Conservation (phyloP, 2,113 vertebrate genomes). For the Trogon surrucura region DNA sequence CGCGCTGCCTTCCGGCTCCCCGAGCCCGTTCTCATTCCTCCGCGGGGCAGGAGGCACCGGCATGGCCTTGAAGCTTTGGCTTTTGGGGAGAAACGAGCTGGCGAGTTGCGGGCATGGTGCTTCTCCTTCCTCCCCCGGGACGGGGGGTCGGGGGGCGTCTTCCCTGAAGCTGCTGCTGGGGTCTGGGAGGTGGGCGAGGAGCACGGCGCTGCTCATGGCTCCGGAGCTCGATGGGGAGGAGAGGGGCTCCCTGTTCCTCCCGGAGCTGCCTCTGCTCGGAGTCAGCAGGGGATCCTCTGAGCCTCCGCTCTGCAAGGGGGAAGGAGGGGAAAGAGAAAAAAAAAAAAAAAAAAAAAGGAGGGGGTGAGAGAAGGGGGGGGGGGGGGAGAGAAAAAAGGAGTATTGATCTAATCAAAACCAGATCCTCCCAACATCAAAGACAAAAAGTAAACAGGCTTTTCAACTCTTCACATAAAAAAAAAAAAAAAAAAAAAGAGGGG, state of each 20-base stretch:
- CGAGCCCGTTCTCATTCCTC: constrained; percentile 93
- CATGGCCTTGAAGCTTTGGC: constrained; percentile 78
- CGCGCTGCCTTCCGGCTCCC: constrained; percentile 95
- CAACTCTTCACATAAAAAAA: too few relatives aligned
- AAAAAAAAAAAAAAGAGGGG: too few relatives aligned
- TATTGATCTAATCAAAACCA: too few relatives aligned
- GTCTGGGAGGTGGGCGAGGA: constrained; percentile 85
- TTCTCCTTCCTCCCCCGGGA: constrained; percentile 97
- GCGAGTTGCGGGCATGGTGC: constrained; percentile 78
- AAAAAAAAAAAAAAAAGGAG: too few relatives aligned
- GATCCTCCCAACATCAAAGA: too few relatives aligned
- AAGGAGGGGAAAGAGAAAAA: constrained; percentile 48
- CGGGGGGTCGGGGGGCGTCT: constrained; percentile 96
- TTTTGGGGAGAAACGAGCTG: constrained; percentile 79
- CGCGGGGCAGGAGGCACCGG: constrained; percentile 81
- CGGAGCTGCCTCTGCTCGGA: constrained; percentile 68
- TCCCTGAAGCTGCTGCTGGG: constrained; percentile 94
- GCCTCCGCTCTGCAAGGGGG: constrained; percentile 83
- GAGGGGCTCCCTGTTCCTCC: constrained; percentile 35
- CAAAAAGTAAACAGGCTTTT: too few relatives aligned
- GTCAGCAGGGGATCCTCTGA: constrained; percentile 94
- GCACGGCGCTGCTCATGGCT: constrained; percentile 89
- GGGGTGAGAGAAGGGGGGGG: too few relatives aligned
- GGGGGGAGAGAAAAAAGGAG: too few relatives aligned
- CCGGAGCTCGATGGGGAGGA: constrained; percentile 58